Base-by-base conservation (phyloP, 2,888 invertebrate species). In the Aspidiotus rigidus region DNA sequence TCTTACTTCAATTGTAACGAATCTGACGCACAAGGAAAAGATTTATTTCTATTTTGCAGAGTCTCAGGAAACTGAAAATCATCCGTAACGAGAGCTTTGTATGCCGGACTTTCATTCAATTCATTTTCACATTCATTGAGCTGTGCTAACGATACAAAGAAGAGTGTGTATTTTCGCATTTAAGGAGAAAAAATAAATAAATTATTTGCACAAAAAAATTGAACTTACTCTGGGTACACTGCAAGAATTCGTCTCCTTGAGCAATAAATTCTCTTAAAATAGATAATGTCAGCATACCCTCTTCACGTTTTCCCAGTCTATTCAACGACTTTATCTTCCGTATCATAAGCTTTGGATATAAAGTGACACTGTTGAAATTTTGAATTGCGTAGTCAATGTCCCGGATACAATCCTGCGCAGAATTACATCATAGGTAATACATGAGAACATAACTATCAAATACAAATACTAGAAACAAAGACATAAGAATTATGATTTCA, bases 371-470 rank as follows among this genome's bases (percentile, higher is more conserved):
- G 42, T 71, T 61, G 41, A 83, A 82, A 72, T 81, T 79, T 53
- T 81, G 77, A 11, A 87, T 76, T 0, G 86, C 86, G 64, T 82
- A 74, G 28, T 83, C 78, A 42, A 87, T 83, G 77, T 89, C 88
- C 71, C 79, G 77, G 40, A 88, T 74, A 74, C 86, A 85, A 62
- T 85, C 84, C 84, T 73, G 40, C 72, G 28, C 28, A 28, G 28
- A 28, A 28, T 28, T 28, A 74, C 75, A 13, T 77, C 77, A 59
- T 64, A 63, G 71, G 71, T 61, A 59, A 69, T 59, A 71, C 66
- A 62, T 56, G 53, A 62, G 71, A n/a, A n/a, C n/a, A n/a, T n/a
- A n/a, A n/a, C n/a, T 15, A 17, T 55, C 15, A 62, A 17, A 59
- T 66, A 40, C 17, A 62, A 28, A 3, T 5, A 28, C 28, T 28